These are phyloP conservation scores for Trachymyrmex cornetzi DNA, from an alignment of 1,140 invertebrate genomes.

Conservation along the genomic window DNA sequence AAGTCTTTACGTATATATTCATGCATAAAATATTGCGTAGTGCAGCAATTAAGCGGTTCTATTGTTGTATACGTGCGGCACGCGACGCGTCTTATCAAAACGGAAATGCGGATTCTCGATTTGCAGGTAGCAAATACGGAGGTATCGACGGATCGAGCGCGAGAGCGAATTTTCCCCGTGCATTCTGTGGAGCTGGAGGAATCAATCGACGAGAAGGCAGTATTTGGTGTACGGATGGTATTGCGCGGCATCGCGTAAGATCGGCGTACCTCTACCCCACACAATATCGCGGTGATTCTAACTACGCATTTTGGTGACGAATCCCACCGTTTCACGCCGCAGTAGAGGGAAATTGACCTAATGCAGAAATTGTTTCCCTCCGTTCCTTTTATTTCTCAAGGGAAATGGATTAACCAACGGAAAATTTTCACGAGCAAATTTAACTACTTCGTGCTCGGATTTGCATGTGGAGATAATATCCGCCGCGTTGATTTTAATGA, in stretches of 20 bases:
- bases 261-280: constrained; percentile 50
- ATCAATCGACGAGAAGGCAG: constrained; percentile 20
- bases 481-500: background rate
- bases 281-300: background rate
- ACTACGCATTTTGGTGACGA: constrained; percentile 4
- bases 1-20: too few relatives aligned
- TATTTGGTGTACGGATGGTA: constrained; percentile 34
- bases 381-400: background rate
- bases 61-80: background rate
- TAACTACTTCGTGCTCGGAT: background rate
- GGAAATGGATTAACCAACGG: background rate
- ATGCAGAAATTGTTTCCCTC: background rate
- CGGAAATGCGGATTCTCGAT: background rate
- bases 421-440: background rate
- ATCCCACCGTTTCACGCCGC: background rate
- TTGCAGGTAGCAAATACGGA: background rate
- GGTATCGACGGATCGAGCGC: background rate
- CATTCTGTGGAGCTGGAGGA: background rate
- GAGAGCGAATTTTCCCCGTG: background rate
- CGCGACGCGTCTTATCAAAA: background rate
- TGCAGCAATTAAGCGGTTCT: background rate
- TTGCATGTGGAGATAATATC: background rate
- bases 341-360: background rate
- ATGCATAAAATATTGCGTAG: background rate
- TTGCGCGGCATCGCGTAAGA: constrained; percentile 54